phyloP scores from a whole-genome alignment of 1,140 invertebrate species.

The Lasioglossum albipes region DNA sequence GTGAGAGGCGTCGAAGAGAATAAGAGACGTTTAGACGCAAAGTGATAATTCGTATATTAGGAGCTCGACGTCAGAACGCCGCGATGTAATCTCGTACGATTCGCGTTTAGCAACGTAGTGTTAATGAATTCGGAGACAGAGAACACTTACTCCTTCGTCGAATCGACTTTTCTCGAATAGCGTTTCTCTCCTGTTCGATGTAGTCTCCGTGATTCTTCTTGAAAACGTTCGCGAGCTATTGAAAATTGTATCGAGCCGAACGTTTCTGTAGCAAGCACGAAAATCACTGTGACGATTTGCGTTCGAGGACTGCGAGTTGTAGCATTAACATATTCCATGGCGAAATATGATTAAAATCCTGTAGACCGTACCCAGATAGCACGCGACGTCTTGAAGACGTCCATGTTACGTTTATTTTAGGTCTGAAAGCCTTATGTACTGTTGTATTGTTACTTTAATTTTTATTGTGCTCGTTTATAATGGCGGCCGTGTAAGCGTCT shows the following conservation, averaged over 20 bases:
- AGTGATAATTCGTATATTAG: not conserved
- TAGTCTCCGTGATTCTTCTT: conserved; percentile 19
- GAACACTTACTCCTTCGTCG: conserved; percentile 16
- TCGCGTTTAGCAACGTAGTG: not conserved
- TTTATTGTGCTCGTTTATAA: no score
- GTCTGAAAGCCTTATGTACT: no score
- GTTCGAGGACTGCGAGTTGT: conserved; percentile 5
- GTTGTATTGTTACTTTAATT: no score
- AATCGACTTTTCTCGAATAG: conserved; percentile 21
- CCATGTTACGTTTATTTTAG: no score
- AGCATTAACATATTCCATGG: not conserved
- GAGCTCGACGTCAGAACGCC: not conserved
- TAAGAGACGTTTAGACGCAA: not conserved
- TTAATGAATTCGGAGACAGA: not conserved
- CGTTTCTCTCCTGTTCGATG: conserved; percentile 27
- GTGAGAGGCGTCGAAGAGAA: conserved; percentile 8
- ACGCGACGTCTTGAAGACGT: no score
- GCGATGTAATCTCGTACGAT: not conserved
- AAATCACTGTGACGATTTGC: conserved; percentile 25
- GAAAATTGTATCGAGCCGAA: conserved; percentile 15
- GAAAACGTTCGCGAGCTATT: conserved; percentile 18
- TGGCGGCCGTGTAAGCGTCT: no score
- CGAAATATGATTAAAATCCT: no score
- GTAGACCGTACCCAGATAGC: no score
- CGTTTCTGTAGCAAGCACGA: conserved; percentile 3